A percentile compares a stretch with the other conserved stretches of the same genome.
phyloP scores from a whole-genome alignment of 1,140 invertebrate genomes.

The Procambarus virginalis region DNA sequence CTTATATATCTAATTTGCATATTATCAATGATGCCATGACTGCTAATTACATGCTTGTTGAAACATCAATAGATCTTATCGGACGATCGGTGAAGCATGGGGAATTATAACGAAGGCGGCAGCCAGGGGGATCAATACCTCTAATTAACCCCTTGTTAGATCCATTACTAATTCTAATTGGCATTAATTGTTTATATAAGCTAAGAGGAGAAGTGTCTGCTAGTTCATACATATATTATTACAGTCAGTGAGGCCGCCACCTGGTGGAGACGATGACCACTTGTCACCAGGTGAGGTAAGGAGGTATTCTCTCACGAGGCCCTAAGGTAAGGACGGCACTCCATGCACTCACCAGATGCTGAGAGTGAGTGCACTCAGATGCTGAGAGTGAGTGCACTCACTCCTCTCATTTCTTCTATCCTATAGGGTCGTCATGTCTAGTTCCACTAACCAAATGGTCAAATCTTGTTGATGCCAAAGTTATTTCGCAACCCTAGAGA shows the following conservation, averaged over 20 bases:
- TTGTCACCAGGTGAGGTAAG: too few relatives aligned
- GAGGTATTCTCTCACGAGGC: too few relatives aligned
- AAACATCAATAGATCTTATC: slow-evolving; percentile 11
- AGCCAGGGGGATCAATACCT: background rate
- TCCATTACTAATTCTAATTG: background rate
- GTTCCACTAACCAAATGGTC: too few relatives aligned
- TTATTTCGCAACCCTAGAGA: too few relatives aligned
- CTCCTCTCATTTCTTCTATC: too few relatives aligned
- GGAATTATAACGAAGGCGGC: background rate
- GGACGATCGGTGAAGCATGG: background rate
- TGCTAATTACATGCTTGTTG: slow-evolving; percentile 1
- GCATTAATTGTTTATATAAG: slow-evolving; percentile 8
- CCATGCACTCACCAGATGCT: too few relatives aligned
- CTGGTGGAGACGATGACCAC: background rate
- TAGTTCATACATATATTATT: background rate
- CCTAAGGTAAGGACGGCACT: too few relatives aligned
- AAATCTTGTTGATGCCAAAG: too few relatives aligned
- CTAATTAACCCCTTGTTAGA: slow-evolving; percentile 10
- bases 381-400: too few relatives aligned
- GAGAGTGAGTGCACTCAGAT: too few relatives aligned
- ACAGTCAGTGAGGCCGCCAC: background rate
- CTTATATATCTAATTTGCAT: background rate
- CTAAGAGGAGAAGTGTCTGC: background rate
- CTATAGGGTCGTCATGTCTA: too few relatives aligned
- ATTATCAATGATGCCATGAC: background rate